Conservation (phyloP, 2,113 vertebrate genomes). For the Bos javanicus region DNA sequence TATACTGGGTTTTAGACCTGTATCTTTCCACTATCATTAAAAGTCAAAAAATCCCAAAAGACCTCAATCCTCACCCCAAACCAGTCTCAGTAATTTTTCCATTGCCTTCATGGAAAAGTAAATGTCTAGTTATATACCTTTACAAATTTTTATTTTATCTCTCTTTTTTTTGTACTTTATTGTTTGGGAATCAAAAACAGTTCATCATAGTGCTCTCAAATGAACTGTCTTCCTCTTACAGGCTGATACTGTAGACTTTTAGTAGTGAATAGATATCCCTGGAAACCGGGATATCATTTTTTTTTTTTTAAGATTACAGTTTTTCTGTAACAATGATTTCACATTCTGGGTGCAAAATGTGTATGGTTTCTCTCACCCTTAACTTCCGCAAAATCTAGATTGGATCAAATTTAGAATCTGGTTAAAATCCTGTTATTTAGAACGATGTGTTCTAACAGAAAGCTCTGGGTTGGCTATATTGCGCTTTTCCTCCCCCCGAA, state of each 20-base stretch:
- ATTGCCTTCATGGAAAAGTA: not conserved
- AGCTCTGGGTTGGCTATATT: constrained; percentile 30
- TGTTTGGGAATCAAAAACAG: constrained; percentile 9
- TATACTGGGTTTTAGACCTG: not conserved
- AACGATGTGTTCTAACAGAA: constrained; percentile 19
- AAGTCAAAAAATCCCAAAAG: constrained; percentile 38
- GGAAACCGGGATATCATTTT: not conserved
- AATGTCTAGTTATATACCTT: not conserved
- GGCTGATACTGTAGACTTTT: not conserved
- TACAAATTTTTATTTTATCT: not conserved
- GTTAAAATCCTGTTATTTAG: constrained; percentile 11
- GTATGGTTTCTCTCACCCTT: not conserved
- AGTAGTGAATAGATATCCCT: not conserved
- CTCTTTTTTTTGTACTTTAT: not conserved
- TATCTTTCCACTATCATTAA: not conserved
- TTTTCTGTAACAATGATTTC: constrained; percentile 19
- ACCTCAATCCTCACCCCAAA: not conserved
- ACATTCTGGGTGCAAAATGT: constrained; percentile 8
- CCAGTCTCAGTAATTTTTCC: constrained; percentile 20
- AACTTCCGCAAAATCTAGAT: constrained; percentile 33
- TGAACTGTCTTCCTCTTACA: not conserved
- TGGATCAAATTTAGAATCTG: constrained; percentile 4
- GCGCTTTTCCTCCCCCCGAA: not conserved
- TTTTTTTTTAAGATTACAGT: not conserved
- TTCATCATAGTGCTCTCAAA: constrained; percentile 3